Evolutionary conservation across 2,797 vertebrate genomes (phyloP).

Genomic region (Amniataba percoides): DNA sequence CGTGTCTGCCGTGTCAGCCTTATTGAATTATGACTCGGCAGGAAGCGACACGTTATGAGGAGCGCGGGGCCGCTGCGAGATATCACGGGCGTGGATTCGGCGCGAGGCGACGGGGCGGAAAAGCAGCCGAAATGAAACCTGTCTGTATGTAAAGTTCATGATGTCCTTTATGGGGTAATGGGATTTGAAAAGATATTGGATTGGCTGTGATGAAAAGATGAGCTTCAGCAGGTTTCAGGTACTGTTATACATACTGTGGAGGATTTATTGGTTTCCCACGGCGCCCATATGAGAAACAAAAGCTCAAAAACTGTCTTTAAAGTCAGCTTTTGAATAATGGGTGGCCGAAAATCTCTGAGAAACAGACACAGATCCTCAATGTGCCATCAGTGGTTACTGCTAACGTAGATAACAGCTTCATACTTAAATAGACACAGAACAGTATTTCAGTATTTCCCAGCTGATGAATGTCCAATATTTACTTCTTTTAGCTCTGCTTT

Average conservation of each 20-base stretch:
- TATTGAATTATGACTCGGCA: constrained; percentile 80
- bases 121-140: constrained; percentile 66
- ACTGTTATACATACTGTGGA: neutral
- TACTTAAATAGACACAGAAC: neutral
- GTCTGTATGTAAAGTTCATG: constrained; percentile 67
- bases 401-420: neutral
- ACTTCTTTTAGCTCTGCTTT: neutral
- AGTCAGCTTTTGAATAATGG: neutral
- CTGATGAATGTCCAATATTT: neutral
- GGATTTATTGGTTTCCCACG: neutral
- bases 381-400: neutral
- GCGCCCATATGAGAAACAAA: neutral
- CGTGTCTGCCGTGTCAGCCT: constrained; percentile 66
- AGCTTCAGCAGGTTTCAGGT: constrained; percentile 31
- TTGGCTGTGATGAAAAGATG: constrained; percentile 50
- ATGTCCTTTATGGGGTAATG: constrained; percentile 54
- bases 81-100: constrained; percentile 29
- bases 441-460: too few species aligned
- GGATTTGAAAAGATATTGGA: constrained; percentile 61
- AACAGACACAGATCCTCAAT: neutral
- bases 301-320: neutral
- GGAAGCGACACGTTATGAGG: constrained; percentile 73
- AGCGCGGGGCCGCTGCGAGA: constrained; percentile 32
- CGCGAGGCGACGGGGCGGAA: constrained; percentile 45
- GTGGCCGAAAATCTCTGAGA: neutral